phyloP scores from a whole-genome alignment of 2,888 invertebrate species.

The Philhelius pedissequus region DNA sequence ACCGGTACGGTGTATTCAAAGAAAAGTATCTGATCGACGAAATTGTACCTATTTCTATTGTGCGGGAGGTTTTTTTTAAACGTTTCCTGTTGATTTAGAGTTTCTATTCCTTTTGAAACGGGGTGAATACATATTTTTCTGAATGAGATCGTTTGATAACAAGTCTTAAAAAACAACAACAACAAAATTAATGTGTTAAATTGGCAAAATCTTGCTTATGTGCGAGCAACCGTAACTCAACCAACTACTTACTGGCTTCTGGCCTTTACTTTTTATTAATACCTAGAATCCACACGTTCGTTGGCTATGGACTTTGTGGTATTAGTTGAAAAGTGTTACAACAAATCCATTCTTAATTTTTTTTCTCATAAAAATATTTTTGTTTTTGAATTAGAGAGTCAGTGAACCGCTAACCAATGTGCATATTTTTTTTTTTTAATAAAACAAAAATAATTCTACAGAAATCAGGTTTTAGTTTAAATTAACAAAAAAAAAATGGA shows the following conservation, averaged over 20 bases:
- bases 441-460: background rate
- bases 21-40: slow-evolving; percentile 18
- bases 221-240: slow-evolving; percentile 37
- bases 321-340: background rate
- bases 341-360: background rate
- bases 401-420: background rate
- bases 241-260: background rate
- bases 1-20: slow-evolving; percentile 20
- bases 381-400: background rate
- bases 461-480: slow-evolving; percentile 3
- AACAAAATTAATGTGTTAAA: background rate
- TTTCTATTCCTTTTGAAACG: background rate
- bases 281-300: background rate
- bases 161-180: slow-evolving; percentile 18
- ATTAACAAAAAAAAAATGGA: slow-evolving; percentile 16
- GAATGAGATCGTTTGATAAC: slow-evolving; percentile 27
- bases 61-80: background rate
- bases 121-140: background rate
- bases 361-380: background rate
- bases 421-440: background rate
- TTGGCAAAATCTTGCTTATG: slow-evolving; percentile 1
- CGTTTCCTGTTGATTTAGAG: background rate
- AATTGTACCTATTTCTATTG: background rate
- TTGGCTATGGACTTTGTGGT: background rate
- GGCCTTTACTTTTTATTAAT: background rate